Percentiles rank a stretch among this genome's conserved stretches.
Conservation (phyloP, 2,113 vertebrate genomes). For the Poecile atricapillus region DNA sequence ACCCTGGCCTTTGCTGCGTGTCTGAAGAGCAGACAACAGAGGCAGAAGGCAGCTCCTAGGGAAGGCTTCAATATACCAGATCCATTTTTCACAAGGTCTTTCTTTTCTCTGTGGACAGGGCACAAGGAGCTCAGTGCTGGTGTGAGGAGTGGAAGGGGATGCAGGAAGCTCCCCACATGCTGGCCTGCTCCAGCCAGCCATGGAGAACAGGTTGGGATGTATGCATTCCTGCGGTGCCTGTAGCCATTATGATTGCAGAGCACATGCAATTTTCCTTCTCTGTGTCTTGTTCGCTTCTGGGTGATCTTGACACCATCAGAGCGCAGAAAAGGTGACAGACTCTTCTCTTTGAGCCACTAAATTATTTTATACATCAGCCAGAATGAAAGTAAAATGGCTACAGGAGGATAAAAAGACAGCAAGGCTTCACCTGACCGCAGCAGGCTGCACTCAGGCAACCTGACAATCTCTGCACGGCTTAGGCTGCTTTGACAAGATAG, state of each 20-base stretch:
- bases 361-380: background rate
- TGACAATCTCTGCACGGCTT: background rate
- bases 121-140: background rate
- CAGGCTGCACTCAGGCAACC: background rate
- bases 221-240: background rate
- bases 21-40: background rate
- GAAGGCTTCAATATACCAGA: accelerated
- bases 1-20: background rate
- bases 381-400: background rate
- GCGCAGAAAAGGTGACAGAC: background rate
- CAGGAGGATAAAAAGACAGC: background rate
- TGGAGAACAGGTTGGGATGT: background rate
- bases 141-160: background rate
- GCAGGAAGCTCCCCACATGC: background rate
- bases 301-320: background rate
- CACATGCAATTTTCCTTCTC: background rate
- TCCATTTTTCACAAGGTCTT: background rate
- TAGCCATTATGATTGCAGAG: background rate
- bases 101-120: background rate
- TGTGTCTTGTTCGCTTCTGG: background rate
- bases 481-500: background rate
- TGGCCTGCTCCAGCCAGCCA: background rate
- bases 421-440: background rate
- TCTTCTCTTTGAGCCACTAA: background rate
- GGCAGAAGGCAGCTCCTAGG: background rate